Base-by-base conservation (phyloP, 1,140 invertebrate species). In the Chironomus striatipennis region DNA sequence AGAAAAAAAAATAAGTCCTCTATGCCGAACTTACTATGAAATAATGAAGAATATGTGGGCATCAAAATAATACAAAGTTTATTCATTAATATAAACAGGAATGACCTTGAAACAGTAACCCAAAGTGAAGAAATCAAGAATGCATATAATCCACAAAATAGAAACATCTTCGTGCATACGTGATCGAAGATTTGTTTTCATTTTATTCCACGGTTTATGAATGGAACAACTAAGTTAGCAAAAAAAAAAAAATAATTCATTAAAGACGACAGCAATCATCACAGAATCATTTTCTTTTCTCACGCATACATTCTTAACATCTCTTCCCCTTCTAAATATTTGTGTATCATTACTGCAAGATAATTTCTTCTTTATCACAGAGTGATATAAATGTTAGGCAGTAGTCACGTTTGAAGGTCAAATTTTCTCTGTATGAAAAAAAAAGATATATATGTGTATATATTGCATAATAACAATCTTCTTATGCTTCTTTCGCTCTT, bases 381-480 rank as follows among this genome's bases (percentile, higher is more conserved):
- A 57, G n/a, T 57, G 47, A 57, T 57, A 57, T 12, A 57, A n/a
- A 57, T 57, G 47, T 57, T 57, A 57, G 47, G 47, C 47, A 57
- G 24, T 34, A 34, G 47, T 57, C 47, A 57, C 47, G 47, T 57
- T 57, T 57, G 47, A 57, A 57, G 47, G 47, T 57, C 47, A 57
- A 0, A 57, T 57, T 57, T 15, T 57, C 47, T 57, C 8, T 57
- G 47, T 57, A n/a, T 57, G 24, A 34, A 34, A 5, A 34, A 57
- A n/a, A n/a, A n/a, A n/a, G n/a, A n/a, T n/a, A n/a, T n/a, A 57
- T 57, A 57, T n/a, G 15, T 57, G 47, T 57, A 5, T 57, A n/a
- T 57, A 57, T 57, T 57, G 47, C 47, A 57, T 57, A 57, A 57
- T 57, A 57, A 5, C 3, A 57, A n/a, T 57, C 47, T 57, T 57